Percentiles rank a stretch among this genome's conserved stretches.
phyloP scores from a whole-genome alignment of 2,797 vertebrate species.

The Hafferia zeledoni region DNA sequence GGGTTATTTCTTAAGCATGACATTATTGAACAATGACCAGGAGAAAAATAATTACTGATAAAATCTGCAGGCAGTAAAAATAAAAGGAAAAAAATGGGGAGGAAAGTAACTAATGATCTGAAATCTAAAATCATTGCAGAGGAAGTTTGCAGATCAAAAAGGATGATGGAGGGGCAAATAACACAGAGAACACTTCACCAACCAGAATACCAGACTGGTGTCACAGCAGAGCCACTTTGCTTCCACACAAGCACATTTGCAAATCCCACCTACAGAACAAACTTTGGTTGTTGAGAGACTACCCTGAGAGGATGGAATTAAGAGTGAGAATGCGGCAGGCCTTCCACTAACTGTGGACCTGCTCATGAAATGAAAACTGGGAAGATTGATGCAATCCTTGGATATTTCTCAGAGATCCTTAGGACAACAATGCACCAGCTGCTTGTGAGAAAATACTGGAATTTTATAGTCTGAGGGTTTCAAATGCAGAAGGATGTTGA shows the following conservation, averaged over 20 bases:
- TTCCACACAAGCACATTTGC: neutral
- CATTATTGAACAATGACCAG: conserved; percentile 44
- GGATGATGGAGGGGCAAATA: neutral
- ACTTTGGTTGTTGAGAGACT: neutral
- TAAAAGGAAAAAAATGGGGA: neutral
- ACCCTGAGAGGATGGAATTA: neutral
- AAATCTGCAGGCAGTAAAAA: neutral
- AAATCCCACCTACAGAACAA: neutral
- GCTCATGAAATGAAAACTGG: neutral
- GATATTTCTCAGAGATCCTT: neutral
- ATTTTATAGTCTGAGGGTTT: neutral
- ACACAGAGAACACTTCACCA: neutral
- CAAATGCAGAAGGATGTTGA: neutral
- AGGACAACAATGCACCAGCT: neutral
- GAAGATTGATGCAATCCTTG: neutral
- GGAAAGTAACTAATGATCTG: neutral
- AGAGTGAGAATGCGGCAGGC: rapidly evolving
- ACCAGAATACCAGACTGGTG: neutral
- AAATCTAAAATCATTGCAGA: neutral
- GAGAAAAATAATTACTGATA: conserved; percentile 12
- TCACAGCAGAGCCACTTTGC: neutral
- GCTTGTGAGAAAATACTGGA: neutral
- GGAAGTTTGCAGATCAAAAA: rapidly evolving
- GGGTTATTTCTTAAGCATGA: conserved; percentile 42
- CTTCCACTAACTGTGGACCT: neutral